Conservation (phyloP, 2,888 invertebrate species). For the Scelioninae gen. 2 region DNA sequence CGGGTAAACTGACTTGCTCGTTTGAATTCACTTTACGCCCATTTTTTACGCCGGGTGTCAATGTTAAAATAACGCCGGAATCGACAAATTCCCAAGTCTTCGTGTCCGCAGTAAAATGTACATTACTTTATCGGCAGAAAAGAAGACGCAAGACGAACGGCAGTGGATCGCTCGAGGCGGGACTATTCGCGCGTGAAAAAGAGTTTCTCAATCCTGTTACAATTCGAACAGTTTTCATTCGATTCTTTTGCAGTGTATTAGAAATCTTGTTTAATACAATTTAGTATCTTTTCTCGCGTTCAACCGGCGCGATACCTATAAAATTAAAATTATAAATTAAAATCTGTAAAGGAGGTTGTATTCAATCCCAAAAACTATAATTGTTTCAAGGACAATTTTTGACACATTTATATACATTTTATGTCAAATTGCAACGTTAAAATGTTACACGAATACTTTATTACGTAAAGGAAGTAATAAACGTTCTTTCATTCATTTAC, state of each 20-base stretch:
- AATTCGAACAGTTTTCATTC: slow-evolving; percentile 24
- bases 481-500: background rate
- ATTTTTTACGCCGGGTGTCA: slow-evolving; percentile 10
- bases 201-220: slow-evolving; percentile 33
- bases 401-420: no score
- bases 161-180: slow-evolving; percentile 21
- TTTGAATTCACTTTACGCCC: slow-evolving; percentile 18
- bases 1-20: background rate
- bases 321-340: background rate
- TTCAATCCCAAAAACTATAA: no score
- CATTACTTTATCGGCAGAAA: slow-evolving; percentile 42
- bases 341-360: no score
- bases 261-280: background rate
- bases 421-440: no score
- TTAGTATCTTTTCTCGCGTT: background rate
- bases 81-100: slow-evolving; percentile 37
- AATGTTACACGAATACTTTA: no score
- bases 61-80: slow-evolving; percentile 31
- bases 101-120: slow-evolving; percentile 36
- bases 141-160: slow-evolving; percentile 33
- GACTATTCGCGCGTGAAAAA: slow-evolving; percentile 37
- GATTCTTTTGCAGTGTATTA: slow-evolving; percentile 10
- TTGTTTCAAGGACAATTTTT: no score
- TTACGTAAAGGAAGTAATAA: background rate
- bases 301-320: background rate